These are phyloP conservation scores for Episyrphus balteatus DNA, from an alignment of 1,140 invertebrate genomes.

Conservation along the genomic window DNA sequence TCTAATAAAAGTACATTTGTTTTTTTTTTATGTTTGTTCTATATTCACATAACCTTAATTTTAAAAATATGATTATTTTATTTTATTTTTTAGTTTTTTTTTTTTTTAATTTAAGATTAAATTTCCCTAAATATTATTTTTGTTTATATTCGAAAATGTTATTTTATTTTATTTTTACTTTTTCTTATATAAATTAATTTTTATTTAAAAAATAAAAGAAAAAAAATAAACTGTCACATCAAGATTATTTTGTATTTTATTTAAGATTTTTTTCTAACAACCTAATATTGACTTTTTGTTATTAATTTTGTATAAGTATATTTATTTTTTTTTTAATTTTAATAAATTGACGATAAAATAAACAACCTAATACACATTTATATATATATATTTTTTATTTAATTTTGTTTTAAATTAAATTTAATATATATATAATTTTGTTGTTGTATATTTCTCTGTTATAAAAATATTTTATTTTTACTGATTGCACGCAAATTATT, in stretches of 20 bases:
- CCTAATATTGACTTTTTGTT: too few species aligned
- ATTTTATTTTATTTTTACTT: constrained; percentile 10
- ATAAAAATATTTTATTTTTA: too few species aligned
- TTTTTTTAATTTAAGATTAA: constrained; percentile 13
- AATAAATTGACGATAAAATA: too few species aligned
- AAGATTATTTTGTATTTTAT: too few species aligned
- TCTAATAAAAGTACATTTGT: constrained; percentile 11
- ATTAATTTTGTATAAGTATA: too few species aligned
- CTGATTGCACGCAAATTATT: too few species aligned
- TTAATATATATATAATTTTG: background rate
- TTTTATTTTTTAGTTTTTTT: background rate
- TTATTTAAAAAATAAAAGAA: background rate
- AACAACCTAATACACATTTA: background rate
- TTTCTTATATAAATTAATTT: background rate
- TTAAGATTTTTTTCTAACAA: too few species aligned
- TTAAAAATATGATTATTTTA: background rate
- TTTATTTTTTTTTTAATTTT: too few species aligned
- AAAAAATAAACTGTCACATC: background rate
- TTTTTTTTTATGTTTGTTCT: constrained; percentile 8
- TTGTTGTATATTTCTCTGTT: too few species aligned
- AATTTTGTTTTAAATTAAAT: background rate
- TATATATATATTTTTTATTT: background rate
- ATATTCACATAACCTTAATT: background rate
- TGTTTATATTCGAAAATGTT: constrained; percentile 13
- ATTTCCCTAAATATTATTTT: constrained; percentile 16